phyloP scores from a whole-genome alignment of 2,113 vertebrate genomes.

The Motacilla alba region DNA sequence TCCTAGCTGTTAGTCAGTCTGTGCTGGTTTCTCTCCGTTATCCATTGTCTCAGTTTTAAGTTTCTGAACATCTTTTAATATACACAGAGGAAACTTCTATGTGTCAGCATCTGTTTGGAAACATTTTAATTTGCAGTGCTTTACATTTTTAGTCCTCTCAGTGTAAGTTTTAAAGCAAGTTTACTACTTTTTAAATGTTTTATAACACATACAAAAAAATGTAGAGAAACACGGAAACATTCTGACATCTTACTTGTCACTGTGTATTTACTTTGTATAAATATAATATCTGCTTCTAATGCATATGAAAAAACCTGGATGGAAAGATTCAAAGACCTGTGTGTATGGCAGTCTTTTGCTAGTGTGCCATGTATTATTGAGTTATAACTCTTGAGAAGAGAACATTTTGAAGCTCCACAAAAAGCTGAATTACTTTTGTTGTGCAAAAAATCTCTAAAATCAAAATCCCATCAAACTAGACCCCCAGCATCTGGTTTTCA shows the following conservation, averaged over 20 bases:
- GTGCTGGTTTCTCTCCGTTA: not conserved
- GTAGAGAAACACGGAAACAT: not conserved
- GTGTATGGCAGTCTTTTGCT: not conserved
- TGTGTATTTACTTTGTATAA: not conserved
- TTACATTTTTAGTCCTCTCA: not conserved
- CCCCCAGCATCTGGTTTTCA: slow-evolving; percentile 48
- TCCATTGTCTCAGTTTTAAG: not conserved
- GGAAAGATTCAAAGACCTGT: not conserved
- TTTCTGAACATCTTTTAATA: not conserved
- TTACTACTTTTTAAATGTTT: not conserved
- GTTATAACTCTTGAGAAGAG: slow-evolving; percentile 15
- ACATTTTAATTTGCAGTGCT: not conserved
- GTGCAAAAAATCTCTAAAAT: slow-evolving; percentile 29
- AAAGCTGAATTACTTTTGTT: slow-evolving; percentile 35
- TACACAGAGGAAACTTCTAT: not conserved
- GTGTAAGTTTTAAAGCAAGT: not conserved
- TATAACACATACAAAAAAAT: not conserved
- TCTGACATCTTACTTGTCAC: not conserved
- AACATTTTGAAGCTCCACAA: slow-evolving; percentile 20
- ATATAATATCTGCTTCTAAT: not conserved
- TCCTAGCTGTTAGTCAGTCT: not conserved
- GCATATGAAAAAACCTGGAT: not conserved
- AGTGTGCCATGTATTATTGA: not conserved
- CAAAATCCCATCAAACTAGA: slow-evolving; percentile 34
- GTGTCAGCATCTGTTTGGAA: not conserved